Evolutionary conservation across 2,113 vertebrate species (phyloP), one percentile per base, ranked within the genome.

Genomic region (Pycnonotus jocosus): DNA sequence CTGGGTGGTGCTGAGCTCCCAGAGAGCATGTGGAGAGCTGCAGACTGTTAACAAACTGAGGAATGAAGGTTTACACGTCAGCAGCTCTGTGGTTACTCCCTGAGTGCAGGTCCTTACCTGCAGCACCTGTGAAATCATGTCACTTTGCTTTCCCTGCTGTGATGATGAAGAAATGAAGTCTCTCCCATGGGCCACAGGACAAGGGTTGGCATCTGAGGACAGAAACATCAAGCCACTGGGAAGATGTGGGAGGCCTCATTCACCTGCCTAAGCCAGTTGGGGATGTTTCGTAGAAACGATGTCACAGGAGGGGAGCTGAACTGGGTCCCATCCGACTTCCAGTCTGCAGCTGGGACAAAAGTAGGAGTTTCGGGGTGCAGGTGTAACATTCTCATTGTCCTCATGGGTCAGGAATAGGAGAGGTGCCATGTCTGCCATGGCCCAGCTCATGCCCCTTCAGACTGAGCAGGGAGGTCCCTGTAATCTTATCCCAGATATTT

Each of bases 81-180:
- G 91, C 91, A 93, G 80, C 80, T 78, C 82, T 84, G 92, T 70
- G 86, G 82, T 94, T 92, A 70, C 91, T 97, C 45, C 92, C 82
- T 51, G 51, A 25, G 15, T 81, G 73, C 96, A 97, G 56, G 96
- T 86, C 53, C 72, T 93, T 94, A 92, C 96, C 92, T 97, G 96
- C 83, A 92, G 54, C 51, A 78, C 44, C 56, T 64, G 15, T 92
- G 80, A 94, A 95, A 69, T 94, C 60, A 88, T 93, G 91, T 95
- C 48, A 37, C 66, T 95, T 90, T 42, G 31, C 72, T 92, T 94
- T 94, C 82, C 35, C 76, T 91, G 35, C 72, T 88, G n/a, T 35
- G 68, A 28, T 80, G 74, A 42, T 70, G 76, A 62, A 83, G 83
- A 74, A 79, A 58, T 78, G 82, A 78, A 69, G 51, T 70, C 27